Base-by-base conservation (phyloP, 2,888 invertebrate species). In the Drosophila heteroneura region DNA sequence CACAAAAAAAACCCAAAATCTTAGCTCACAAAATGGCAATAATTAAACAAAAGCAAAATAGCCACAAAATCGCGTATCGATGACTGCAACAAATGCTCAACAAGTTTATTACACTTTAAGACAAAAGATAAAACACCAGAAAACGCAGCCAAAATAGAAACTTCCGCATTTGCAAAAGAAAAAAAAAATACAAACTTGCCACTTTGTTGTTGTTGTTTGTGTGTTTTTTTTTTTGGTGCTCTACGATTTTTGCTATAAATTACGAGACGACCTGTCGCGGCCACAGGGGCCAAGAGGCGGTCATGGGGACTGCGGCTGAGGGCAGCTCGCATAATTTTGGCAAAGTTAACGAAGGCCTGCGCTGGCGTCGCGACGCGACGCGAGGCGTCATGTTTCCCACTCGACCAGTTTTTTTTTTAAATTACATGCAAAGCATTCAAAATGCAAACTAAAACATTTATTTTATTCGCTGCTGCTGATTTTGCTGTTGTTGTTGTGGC, bases 341-440 rank as follows among this genome's bases (percentile, higher is more conserved):
- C 91, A 91, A 89, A 88, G 81, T 83, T 84, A 82, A 83, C 90
- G 84, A 91, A 91, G 91, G 88, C 87, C 87, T 78, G 77, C 70
- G 71, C 65, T 41, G 63, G 41, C 64, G 33, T 59, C 51, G 52
- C 35, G 7, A 10, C 54, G 51, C 35, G 7, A 5, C 28, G 22
- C 54, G 30, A 12, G 60, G 71, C 58, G 70, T 69, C 76, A 26
- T 26, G 26, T 26, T 26, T 26, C 88, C 86, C 86, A 76, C 86
- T 90, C 91, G 91, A 87, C 91, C 90, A 91, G 91, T 91, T 87
- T 89, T 47, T 91, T 87, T 89, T 47, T 88, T 83, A 89, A 91
- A 91, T 91, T 92, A 92, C 91, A 91, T 91, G 91, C 90, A 89
- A 89, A 88, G 86, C 89, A 87, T 87, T 91, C 87, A 68, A 77